Evolutionary conservation across 1,140 invertebrate species (phyloP), one percentile per base, ranked within the genome.

Genomic region (Drosophila sturtevanti): DNA sequence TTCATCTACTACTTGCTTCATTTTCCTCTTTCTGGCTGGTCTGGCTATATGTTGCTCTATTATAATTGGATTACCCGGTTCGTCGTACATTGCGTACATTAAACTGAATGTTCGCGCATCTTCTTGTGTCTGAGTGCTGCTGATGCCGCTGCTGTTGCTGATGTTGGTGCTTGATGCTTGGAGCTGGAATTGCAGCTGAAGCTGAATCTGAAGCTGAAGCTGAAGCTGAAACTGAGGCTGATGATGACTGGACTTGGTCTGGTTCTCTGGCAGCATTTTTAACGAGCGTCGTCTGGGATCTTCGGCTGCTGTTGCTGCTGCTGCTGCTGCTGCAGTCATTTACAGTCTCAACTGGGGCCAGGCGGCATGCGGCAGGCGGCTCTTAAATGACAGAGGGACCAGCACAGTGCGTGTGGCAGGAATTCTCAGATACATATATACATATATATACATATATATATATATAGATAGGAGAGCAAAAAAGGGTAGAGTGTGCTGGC

Each of bases 51-150:
- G 63, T 41, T 54, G 68, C 68, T 75, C 81, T 70, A 77, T 79
- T 79, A 87, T 87, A 87, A 87, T 87, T 87, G 82, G 79, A 87
- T 87, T 80, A 93, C 93, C 55, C 95, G 24, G 64, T 52, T 63
- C 31, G n/a, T 63, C 41, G 66, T 64, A 65, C 63, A 61, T 41
- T 60, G 51, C 61, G 48, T 62, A 44, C 67, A 73, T 77, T 77
- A 77, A 84, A 73, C 65, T 62, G 51, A 75, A 79, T 69, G 72
- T 68, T 69, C 71, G 68, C 81, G 59, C 66, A 85, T 77, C 72
- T 64, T 67, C 55, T 52, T 58, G 41, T 76, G 81, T 81, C 70
- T 63, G 37, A 66, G 51, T 61, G 38, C 63, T n/a, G 16, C 35
- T 38, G n/a, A n/a, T n/a, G n/a, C n/a, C n/a, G n/a, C n/a, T 61